Evolutionary conservation across 2,797 vertebrate species (phyloP).

Genomic region (Poeciliopsis presidionis): DNA sequence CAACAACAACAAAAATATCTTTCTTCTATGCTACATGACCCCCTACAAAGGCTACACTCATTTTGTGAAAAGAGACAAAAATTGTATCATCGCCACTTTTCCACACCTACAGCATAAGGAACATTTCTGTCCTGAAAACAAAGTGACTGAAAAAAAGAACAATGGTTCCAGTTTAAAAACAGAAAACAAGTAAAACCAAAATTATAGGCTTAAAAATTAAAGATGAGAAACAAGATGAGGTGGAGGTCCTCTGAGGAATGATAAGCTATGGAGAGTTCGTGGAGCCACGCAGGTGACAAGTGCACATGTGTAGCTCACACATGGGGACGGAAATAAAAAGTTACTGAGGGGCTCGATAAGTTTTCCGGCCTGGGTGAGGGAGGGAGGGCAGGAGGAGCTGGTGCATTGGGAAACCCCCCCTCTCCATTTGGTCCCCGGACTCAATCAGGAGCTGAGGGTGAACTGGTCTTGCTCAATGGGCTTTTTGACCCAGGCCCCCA

Average conservation of each 20-base stretch:
- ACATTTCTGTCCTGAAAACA: conserved; percentile 37
- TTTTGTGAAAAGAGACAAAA: conserved; percentile 30
- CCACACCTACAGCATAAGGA: conserved; percentile 35
- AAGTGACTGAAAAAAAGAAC: conserved; percentile 34
- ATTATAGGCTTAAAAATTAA: conserved; percentile 38
- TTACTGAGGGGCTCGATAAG: conserved; percentile 43
- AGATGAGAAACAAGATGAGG: conserved; percentile 46
- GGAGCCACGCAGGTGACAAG: conserved; percentile 53
- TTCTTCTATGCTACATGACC: conserved; percentile 53
- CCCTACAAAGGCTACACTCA: conserved; percentile 51
- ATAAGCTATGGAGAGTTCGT: conserved; percentile 50
- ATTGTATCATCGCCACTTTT: conserved; percentile 29
- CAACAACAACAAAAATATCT: background rate
- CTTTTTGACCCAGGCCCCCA: conserved; percentile 98
- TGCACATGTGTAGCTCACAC: conserved; percentile 59
- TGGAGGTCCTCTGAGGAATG: conserved; percentile 64
- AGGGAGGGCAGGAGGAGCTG: conserved; percentile 17
- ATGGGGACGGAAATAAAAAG: conserved; percentile 66
- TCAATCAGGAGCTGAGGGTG: conserved; percentile 85
- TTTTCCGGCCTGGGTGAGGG: conserved; percentile 62
- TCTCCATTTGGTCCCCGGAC: conserved; percentile 29
- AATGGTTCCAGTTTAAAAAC: conserved; percentile 73
- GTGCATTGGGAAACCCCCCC: conserved; percentile 30
- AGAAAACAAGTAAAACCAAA: conserved; percentile 43
- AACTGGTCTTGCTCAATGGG: conserved; percentile 99